A percentile compares a stretch with the other conserved stretches of the same genome.
Conservation (phyloP, 1,140 invertebrate species). For the Drosophila prosaltans region DNA sequence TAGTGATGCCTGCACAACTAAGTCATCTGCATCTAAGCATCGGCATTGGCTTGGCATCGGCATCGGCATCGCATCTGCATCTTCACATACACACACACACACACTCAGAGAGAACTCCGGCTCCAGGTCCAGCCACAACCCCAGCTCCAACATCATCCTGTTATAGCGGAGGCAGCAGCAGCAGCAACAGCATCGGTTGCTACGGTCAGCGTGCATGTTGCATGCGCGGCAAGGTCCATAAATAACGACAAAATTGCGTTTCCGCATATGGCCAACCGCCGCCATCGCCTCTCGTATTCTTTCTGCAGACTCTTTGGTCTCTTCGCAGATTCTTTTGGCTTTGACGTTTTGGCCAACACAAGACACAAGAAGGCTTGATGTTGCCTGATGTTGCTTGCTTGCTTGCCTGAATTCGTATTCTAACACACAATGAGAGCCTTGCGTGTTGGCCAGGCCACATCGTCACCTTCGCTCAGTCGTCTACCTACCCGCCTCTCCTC, state of each 20-base stretch:
- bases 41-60: slow-evolving; percentile 43
- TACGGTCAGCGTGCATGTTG: slow-evolving; percentile 60
- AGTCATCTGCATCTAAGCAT: slow-evolving; percentile 55
- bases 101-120: slow-evolving; percentile 4
- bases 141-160: slow-evolving; percentile 48
- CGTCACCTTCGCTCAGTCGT: slow-evolving; percentile 19
- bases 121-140: slow-evolving; percentile 12
- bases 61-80: slow-evolving; percentile 58
- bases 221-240: slow-evolving; percentile 80
- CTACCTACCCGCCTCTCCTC: background rate
- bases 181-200: slow-evolving; percentile 34
- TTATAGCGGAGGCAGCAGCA: slow-evolving; percentile 61
- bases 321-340: slow-evolving; percentile 1
- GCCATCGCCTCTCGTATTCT: slow-evolving; percentile 36
- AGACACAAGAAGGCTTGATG: slow-evolving; percentile 38
- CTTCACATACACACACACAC: slow-evolving; percentile 39
- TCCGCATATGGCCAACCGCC: slow-evolving; percentile 73
- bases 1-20: slow-evolving; percentile 59
- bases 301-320: slow-evolving; percentile 22
- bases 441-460: slow-evolving; percentile 10
- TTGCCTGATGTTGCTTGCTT: slow-evolving; percentile 38
- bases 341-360: slow-evolving; percentile 28
- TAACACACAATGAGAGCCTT: slow-evolving; percentile 25
- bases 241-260: slow-evolving; percentile 83
- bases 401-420: slow-evolving; percentile 13